A percentile compares a stretch with the other conserved stretches of the same genome.
Conservation (phyloP, 2,113 vertebrate species). For the Calidris pugnax region DNA sequence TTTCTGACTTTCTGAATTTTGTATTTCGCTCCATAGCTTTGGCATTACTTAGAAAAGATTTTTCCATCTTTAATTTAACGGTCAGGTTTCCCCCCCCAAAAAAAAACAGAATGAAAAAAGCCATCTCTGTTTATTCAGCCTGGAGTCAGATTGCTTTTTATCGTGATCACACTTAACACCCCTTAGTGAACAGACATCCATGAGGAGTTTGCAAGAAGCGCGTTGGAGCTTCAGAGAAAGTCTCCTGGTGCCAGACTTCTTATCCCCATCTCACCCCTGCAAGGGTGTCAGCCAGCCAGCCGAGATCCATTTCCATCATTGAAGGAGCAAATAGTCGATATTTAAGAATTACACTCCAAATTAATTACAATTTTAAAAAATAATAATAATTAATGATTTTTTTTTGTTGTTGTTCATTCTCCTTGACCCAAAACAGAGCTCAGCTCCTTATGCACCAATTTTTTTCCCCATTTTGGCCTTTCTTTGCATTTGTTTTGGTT, state of each 20-base stretch:
- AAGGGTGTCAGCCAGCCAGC: not conserved
- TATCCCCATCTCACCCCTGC: not conserved
- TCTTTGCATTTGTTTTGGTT: not conserved
- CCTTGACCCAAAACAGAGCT: not conserved
- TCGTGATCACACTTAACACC: not conserved
- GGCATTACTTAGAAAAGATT: not conserved
- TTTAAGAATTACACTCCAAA: not conserved
- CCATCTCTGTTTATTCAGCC: not conserved
- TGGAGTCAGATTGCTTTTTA: not conserved
- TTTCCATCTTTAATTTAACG: not conserved
- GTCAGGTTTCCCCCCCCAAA: not conserved
- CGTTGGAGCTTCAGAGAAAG: not conserved
- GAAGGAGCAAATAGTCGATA: not conserved
- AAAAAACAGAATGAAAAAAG: not conserved
- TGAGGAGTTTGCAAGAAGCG: not conserved
- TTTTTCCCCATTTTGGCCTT: not conserved
- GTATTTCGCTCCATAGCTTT: not conserved
- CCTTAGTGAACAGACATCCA: not conserved
- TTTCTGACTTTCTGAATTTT: not conserved
- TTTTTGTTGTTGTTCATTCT: not conserved
- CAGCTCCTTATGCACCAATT: not conserved
- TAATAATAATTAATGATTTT: not conserved
- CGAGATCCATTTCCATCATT: rapidly evolving
- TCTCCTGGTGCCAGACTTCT: not conserved
- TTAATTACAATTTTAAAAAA: not conserved